Percentiles rank a stretch among this genome's conserved stretches.
Conservation (phyloP, 2,113 vertebrate species). For the Hippocampus abdominalis region DNA sequence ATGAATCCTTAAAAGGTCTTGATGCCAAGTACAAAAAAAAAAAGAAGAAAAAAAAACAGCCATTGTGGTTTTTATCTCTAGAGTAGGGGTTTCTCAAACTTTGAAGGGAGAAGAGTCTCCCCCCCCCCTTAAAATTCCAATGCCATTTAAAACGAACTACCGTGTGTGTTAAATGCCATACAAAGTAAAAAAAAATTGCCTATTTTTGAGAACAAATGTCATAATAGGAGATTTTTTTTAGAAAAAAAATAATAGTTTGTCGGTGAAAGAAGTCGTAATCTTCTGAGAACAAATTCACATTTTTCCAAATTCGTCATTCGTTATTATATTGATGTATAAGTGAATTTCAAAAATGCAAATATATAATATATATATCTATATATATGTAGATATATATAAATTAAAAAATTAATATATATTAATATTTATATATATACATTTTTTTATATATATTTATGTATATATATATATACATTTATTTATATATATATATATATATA, state of each 20-base stretch:
- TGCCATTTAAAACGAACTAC: background rate
- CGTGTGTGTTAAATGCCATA: background rate
- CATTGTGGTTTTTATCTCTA: conserved; percentile 27
- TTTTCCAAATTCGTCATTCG: too few relatives aligned
- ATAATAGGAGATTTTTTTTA: background rate
- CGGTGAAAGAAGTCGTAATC: background rate
- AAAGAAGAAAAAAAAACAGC: conserved; percentile 5
- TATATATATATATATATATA: too few relatives aligned
- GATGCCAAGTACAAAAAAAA: conserved; percentile 37
- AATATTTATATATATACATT: too few relatives aligned
- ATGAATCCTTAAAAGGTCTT: conserved; percentile 39
- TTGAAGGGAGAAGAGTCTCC: background rate
- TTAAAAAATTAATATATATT: too few relatives aligned
- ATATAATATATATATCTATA: too few relatives aligned
- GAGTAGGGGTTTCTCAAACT: conserved; percentile 31
- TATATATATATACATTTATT: too few relatives aligned
- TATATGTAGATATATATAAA: too few relatives aligned
- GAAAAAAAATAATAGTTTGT: too few relatives aligned
- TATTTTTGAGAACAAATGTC: background rate
- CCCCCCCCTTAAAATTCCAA: background rate
- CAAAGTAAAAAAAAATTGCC: background rate
- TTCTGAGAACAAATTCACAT: background rate
- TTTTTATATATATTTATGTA: too few relatives aligned
- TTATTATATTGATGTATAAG: too few relatives aligned
- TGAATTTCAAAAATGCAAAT: too few relatives aligned